Evolutionary conservation across 2,113 vertebrate genomes (phyloP), one percentile per base, ranked within the genome.

Genomic region (Chloropsis cyanopogon): DNA sequence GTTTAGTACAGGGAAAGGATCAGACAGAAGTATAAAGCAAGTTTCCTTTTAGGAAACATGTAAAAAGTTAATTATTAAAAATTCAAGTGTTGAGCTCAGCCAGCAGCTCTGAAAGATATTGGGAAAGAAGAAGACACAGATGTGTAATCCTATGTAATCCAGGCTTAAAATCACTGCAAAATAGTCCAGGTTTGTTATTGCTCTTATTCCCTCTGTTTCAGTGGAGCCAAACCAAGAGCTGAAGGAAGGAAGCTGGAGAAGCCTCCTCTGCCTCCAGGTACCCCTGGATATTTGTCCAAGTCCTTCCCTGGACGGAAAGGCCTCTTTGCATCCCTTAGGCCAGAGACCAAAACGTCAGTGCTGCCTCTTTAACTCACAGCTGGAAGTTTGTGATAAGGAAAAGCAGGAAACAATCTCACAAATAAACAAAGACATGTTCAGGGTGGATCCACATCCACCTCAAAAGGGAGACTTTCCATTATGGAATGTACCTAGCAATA

Each of bases 371-470:
- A 92, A 93, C 88, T 81, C 92, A 69, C 88, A 93, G 94, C 78
- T 97, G 96, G 95, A 97, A 92, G 79, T 66, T 79, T 95, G 86
- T 92, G 97, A 98, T 97, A 97, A 97, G 86, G 42, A 86, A 92
- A 96, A 95, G 93, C 81, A 96, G 97, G 97, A 98, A 98, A 95
- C 56, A 73, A 88, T 20, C 84, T 59, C 69, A 81, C 83, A 97
- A 97, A 97, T 92, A 97, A 97, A 96, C 70, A 96, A 95, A 94
- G 81, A 92, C 93, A 19, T 18, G 52, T 75, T 91, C 73, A 92
- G 90, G 57, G 93, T 90, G 88, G 93, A 94, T 92, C 93, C 65
- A 83, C 65, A 49, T 26, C 53, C 84, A 91, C 70, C 71, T 88
- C 76, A 72, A 95, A 92, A 73, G 13, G 47, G 90, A 91, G 63